Percentiles rank a stretch among this genome's conserved stretches.
Evolutionary conservation across 1,140 invertebrate genomes (phyloP).

Genomic region (Leptinotarsa texana): DNA sequence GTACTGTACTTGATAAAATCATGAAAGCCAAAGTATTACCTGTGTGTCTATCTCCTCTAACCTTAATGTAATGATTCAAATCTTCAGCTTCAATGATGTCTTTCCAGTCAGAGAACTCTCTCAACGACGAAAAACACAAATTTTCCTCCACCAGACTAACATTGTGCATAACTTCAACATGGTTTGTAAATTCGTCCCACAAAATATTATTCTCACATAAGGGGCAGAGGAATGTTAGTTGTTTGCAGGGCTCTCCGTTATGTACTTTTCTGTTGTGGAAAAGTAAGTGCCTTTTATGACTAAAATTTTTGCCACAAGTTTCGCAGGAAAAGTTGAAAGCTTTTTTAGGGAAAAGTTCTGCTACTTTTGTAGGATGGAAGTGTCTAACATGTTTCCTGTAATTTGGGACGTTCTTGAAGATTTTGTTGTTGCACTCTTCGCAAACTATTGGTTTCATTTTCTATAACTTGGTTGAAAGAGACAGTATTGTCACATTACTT

Average conservation of each 20-base stretch:
- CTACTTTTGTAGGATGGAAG: slow-evolving; percentile 4
- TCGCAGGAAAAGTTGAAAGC: slow-evolving; percentile 11
- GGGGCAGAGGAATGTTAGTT: neutral
- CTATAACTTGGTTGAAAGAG: no score
- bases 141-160: neutral
- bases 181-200: slow-evolving; percentile 4
- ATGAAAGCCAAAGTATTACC: neutral
- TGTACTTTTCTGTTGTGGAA: slow-evolving; percentile 18
- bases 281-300: slow-evolving; percentile 4
- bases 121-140: neutral
- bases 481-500: no score
- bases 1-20: neutral
- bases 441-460: neutral
- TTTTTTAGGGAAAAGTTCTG: neutral
- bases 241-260: neutral
- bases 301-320: slow-evolving; percentile 15
- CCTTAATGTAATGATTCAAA: neutral
- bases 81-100: neutral
- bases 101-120: slow-evolving; percentile 1
- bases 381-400: slow-evolving; percentile 6
- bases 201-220: neutral
- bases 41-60: neutral
- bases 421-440: neutral
- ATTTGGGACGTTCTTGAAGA: neutral
- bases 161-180: neutral